Evolutionary conservation across 1,140 invertebrate species (phyloP).

Genomic region (Gryon sp.): DNA sequence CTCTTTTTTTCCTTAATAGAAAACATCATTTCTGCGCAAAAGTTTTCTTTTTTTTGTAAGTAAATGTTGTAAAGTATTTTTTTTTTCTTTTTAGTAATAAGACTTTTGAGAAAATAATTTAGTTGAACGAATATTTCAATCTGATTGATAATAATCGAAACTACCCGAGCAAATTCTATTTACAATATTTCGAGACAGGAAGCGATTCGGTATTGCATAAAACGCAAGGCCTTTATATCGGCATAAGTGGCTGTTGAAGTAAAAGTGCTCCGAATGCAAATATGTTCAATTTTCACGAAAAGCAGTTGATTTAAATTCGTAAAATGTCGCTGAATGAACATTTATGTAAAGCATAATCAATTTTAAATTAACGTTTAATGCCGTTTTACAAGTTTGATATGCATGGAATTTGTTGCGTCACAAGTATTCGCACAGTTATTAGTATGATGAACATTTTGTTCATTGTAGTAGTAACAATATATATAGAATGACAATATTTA

Average conservation of each 20-base stretch:
- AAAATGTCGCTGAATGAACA: slow-evolving; percentile 35
- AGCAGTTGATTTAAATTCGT: slow-evolving; percentile 54
- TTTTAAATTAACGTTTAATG: slow-evolving; percentile 46
- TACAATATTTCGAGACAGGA: slow-evolving; percentile 33
- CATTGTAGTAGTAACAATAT: too few relatives aligned
- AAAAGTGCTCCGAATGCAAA: slow-evolving; percentile 58
- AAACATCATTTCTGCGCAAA: too few relatives aligned
- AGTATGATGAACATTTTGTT: neutral
- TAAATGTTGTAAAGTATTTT: too few relatives aligned
- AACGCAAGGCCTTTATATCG: slow-evolving; percentile 46
- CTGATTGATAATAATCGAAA: slow-evolving; percentile 4
- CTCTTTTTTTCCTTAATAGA: too few relatives aligned
- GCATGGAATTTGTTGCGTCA: slow-evolving; percentile 7
- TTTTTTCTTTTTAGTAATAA: too few relatives aligned
- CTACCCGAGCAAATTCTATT: slow-evolving; percentile 18
- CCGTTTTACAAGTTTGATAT: slow-evolving; percentile 19
- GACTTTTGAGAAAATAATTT: neutral
- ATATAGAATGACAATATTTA: too few relatives aligned
- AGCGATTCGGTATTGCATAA: slow-evolving; percentile 41
- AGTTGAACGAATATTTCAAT: neutral
- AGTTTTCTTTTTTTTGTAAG: too few relatives aligned
- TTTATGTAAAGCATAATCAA: slow-evolving; percentile 46
- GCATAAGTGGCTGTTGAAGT: slow-evolving; percentile 52
- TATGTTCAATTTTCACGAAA: slow-evolving; percentile 56
- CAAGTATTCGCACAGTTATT: slow-evolving; percentile 7